phyloP scores from a whole-genome alignment of 1,140 invertebrate species.

The Bombyx mandarina region DNA sequence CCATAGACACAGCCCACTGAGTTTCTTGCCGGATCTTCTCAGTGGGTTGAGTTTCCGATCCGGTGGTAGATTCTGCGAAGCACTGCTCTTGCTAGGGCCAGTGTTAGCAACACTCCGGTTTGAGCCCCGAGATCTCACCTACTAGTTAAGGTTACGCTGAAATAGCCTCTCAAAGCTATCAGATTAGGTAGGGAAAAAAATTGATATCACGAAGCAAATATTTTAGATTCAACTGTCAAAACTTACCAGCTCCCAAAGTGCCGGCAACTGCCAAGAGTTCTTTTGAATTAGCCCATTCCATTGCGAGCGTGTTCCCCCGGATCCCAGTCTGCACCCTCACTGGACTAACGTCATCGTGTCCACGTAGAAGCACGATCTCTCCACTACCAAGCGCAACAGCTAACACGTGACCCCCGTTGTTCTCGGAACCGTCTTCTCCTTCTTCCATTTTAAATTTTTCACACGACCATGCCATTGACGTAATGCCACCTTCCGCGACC shows the following conservation, averaged over 20 bases:
- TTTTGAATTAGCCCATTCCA: slow-evolving; percentile 97
- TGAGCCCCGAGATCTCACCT: too few relatives aligned
- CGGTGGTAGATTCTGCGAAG: too few relatives aligned
- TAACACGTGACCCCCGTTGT: slow-evolving; percentile 76
- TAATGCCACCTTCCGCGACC: slow-evolving; percentile 84
- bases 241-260: slow-evolving; percentile 60
- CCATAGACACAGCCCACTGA: too few relatives aligned
- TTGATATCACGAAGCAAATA: too few relatives aligned
- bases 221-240: too few relatives aligned
- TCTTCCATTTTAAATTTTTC: slow-evolving; percentile 99
- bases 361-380: slow-evolving; percentile 88
- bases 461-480: slow-evolving; percentile 95
- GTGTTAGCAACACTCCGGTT: too few relatives aligned
- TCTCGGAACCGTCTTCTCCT: slow-evolving; percentile 75
- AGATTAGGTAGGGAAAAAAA: too few relatives aligned
- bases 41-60: too few relatives aligned
- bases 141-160: too few relatives aligned
- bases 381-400: slow-evolving; percentile 93
- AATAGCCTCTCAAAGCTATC: too few relatives aligned
- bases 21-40: too few relatives aligned
- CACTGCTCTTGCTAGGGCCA: too few relatives aligned
- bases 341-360: slow-evolving; percentile 93
- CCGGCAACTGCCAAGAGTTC: slow-evolving; percentile 95
- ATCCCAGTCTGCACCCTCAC: slow-evolving; percentile 87
- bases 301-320: slow-evolving; percentile 81